Conservation (phyloP, 2,888 invertebrate species). For the Notocelia uddmanniana region DNA sequence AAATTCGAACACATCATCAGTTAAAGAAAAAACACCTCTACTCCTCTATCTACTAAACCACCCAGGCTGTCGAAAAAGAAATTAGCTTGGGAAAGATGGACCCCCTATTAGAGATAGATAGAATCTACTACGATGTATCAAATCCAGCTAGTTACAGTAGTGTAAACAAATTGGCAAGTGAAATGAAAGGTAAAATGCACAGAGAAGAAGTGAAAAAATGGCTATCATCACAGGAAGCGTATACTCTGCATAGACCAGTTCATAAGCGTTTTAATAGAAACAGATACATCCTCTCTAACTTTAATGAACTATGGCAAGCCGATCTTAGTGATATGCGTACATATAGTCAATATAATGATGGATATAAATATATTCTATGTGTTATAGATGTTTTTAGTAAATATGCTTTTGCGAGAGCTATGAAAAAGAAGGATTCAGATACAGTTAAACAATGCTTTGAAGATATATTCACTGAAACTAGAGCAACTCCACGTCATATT, state of each 20-base stretch:
- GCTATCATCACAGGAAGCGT: constrained; percentile 51
- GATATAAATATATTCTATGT: constrained; percentile 49
- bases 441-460: constrained; percentile 49
- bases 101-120: background rate
- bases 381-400: constrained; percentile 52
- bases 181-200: constrained; percentile 51
- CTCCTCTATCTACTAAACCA: too few relatives aligned
- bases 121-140: constrained; percentile 6
- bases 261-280: constrained; percentile 46
- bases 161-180: constrained; percentile 47
- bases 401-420: constrained; percentile 48
- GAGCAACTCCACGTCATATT: constrained; percentile 45
- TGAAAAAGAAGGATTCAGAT: constrained; percentile 49
- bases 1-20: too few relatives aligned
- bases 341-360: constrained; percentile 49
- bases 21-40: too few relatives aligned
- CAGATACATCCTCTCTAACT: constrained; percentile 49
- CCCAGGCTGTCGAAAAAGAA: too few relatives aligned
- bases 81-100: constrained; percentile 50
- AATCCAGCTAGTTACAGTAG: constrained; percentile 35
- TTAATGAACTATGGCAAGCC: constrained; percentile 49
- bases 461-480: constrained; percentile 49
- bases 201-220: constrained; percentile 48
- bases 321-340: constrained; percentile 49
- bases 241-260: constrained; percentile 51